Percentiles rank a stretch among this genome's conserved stretches.
phyloP scores from a whole-genome alignment of 2,113 vertebrate species.

The Hypomesus transpacificus region DNA sequence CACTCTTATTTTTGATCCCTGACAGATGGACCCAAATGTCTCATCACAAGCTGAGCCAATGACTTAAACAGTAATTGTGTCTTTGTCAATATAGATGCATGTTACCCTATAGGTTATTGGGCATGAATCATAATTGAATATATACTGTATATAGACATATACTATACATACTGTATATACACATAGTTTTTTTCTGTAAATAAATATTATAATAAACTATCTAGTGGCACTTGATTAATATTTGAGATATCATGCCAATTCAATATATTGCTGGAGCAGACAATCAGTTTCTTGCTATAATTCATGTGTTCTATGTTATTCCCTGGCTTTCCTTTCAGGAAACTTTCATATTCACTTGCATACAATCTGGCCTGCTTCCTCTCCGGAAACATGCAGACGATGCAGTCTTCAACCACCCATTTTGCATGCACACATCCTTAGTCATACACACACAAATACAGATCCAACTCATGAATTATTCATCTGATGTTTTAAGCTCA shows the following conservation, averaged over 20 bases:
- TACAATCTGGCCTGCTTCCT: slow-evolving; percentile 60
- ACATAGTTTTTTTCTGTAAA: too few species aligned
- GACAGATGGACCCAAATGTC: background rate
- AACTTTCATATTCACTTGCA: too few species aligned
- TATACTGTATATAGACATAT: too few species aligned
- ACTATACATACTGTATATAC: too few species aligned
- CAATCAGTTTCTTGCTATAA: too few species aligned
- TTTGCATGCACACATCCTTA: background rate
- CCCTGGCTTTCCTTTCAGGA: too few species aligned
- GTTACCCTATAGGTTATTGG: slow-evolving; percentile 7
- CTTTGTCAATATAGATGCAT: slow-evolving; percentile 29
- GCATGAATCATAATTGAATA: slow-evolving; percentile 16
- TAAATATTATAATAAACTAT: too few species aligned
- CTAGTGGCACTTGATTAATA: too few species aligned
- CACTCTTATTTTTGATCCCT: too few species aligned
- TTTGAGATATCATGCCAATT: too few species aligned
- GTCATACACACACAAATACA: background rate
- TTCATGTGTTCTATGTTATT: too few species aligned
- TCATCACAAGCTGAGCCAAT: slow-evolving; percentile 17
- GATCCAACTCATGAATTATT: background rate
- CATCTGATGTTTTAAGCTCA: background rate
- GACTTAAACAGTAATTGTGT: slow-evolving; percentile 9
- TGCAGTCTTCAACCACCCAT: background rate
- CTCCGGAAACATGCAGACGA: slow-evolving; percentile 63
- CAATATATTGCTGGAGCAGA: too few species aligned